These are phyloP conservation scores for Drosophila setifemur DNA, from an alignment of 1,140 invertebrate genomes.

Conservation along the genomic window DNA sequence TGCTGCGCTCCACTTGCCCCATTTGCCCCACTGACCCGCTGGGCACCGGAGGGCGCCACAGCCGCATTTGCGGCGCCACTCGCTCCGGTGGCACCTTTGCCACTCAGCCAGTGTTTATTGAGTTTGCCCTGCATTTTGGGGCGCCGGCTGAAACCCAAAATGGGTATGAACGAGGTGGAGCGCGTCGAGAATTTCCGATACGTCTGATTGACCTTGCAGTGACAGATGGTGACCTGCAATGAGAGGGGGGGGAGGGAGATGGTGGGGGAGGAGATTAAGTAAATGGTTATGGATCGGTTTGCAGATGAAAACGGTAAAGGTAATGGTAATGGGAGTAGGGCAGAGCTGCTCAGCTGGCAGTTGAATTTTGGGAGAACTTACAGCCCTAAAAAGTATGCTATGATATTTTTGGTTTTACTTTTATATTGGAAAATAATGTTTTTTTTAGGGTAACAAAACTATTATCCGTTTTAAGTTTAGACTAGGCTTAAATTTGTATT, in stretches of 20 bases:
- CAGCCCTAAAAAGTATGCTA: neutral
- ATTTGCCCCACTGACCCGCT: neutral
- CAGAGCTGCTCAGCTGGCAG: neutral
- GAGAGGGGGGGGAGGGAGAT: neutral
- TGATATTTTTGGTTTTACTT: neutral
- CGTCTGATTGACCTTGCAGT: slow-evolving; percentile 88
- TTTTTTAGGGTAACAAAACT: too few relatives aligned
- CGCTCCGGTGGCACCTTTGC: slow-evolving; percentile 56
- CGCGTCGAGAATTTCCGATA: slow-evolving; percentile 85
- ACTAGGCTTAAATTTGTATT: too few relatives aligned
- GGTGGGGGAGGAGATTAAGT: neutral
- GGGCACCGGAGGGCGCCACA: neutral
- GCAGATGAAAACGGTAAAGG: neutral
- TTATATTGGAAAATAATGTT: neutral
- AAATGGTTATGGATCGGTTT: slow-evolving; percentile 32
- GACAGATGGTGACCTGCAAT: slow-evolving; percentile 84
- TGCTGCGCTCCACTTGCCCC: slow-evolving; percentile 9
- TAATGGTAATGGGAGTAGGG: neutral
- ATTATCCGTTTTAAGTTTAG: too few relatives aligned
- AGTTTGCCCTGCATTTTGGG: slow-evolving; percentile 73
- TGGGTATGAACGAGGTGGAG: slow-evolving; percentile 80
- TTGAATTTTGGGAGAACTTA: neutral
- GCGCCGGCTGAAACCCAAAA: slow-evolving; percentile 76
- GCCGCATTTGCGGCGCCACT: slow-evolving; percentile 1
- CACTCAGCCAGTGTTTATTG: slow-evolving; percentile 82